Evolutionary conservation across 2,888 invertebrate species (phyloP).

Genomic region (Heteromyza rotundicornis): DNA sequence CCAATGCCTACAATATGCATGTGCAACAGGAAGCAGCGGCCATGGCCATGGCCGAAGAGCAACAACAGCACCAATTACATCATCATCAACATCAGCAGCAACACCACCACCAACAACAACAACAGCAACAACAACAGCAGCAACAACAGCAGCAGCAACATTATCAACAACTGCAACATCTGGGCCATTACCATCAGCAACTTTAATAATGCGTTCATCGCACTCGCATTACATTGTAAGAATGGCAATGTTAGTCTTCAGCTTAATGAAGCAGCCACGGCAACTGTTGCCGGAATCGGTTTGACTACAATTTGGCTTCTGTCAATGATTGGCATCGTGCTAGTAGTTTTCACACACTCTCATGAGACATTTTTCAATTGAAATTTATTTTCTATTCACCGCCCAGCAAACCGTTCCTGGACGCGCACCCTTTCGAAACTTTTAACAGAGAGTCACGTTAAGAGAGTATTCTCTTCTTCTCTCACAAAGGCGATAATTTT

Average conservation of each 20-base stretch:
- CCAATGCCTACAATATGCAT: not conserved
- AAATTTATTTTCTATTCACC: too few species aligned
- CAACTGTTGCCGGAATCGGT: not conserved
- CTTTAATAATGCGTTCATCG: slow-evolving; percentile 45
- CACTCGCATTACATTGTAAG: not conserved
- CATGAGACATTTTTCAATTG: too few species aligned
- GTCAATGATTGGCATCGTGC: slow-evolving; percentile 15
- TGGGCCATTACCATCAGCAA: slow-evolving; percentile 48
- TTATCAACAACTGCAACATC: slow-evolving; percentile 35
- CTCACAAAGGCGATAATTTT: too few species aligned
- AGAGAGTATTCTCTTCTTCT: too few species aligned
- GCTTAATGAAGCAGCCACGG: not conserved
- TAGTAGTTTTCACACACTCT: not conserved
- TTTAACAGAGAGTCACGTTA: too few species aligned
- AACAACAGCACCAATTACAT: slow-evolving; percentile 25
- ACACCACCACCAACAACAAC: slow-evolving; percentile 22
- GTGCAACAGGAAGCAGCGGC: not conserved
- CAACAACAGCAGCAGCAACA: slow-evolving; percentile 33
- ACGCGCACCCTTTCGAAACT: too few species aligned
- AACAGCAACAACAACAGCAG: slow-evolving; percentile 16
- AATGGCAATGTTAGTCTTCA: too few species aligned
- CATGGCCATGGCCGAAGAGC: not conserved
- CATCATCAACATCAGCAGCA: slow-evolving; percentile 28
- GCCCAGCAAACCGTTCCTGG: too few species aligned
- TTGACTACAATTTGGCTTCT: slow-evolving; percentile 1